phyloP scores from a whole-genome alignment of 1,140 invertebrate species.

The Drosophila leontia region DNA sequence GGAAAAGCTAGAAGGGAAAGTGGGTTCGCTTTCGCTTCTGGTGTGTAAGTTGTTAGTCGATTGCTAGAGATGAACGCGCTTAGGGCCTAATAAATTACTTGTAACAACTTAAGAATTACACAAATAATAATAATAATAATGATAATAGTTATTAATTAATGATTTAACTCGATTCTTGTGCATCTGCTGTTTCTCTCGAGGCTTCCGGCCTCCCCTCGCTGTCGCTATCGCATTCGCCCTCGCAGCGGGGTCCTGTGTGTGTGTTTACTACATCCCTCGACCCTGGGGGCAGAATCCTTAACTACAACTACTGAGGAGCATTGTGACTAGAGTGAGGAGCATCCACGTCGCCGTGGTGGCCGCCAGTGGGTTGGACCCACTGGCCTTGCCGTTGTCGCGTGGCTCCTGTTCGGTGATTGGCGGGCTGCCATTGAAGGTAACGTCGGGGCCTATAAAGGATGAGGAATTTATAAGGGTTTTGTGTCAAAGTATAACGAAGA shows the following conservation, averaged over 20 bases:
- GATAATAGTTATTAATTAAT: slow-evolving; percentile 69
- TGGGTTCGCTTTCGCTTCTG: slow-evolving; percentile 31
- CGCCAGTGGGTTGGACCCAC: slow-evolving; percentile 39
- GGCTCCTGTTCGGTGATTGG: slow-evolving; percentile 53
- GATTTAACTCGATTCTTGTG: slow-evolving; percentile 62
- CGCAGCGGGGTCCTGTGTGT: slow-evolving; percentile 22
- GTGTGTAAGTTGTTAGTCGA: slow-evolving; percentile 46
- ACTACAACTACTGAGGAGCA: slow-evolving; percentile 74
- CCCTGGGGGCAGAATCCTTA: slow-evolving; percentile 57
- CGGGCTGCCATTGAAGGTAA: slow-evolving; percentile 33
- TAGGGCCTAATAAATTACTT: slow-evolving; percentile 75
- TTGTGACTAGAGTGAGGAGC: slow-evolving; percentile 80
- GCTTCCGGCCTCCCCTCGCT: slow-evolving; percentile 6
- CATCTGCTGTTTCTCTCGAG: slow-evolving; percentile 28
- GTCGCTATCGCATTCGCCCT: background rate
- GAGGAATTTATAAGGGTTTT: background rate
- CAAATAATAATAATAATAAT: slow-evolving; percentile 73
- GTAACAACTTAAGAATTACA: slow-evolving; percentile 78
- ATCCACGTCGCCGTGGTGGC: slow-evolving; percentile 55
- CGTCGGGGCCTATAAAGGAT: slow-evolving; percentile 46
- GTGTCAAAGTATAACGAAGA: background rate
- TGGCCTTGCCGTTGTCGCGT: slow-evolving; percentile 35
- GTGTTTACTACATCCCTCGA: slow-evolving; percentile 34
- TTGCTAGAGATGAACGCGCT: slow-evolving; percentile 56
- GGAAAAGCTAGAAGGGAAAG: slow-evolving; percentile 57